Evolutionary conservation across 2,797 vertebrate species (phyloP).

Genomic region (Acanthopagrus latus): DNA sequence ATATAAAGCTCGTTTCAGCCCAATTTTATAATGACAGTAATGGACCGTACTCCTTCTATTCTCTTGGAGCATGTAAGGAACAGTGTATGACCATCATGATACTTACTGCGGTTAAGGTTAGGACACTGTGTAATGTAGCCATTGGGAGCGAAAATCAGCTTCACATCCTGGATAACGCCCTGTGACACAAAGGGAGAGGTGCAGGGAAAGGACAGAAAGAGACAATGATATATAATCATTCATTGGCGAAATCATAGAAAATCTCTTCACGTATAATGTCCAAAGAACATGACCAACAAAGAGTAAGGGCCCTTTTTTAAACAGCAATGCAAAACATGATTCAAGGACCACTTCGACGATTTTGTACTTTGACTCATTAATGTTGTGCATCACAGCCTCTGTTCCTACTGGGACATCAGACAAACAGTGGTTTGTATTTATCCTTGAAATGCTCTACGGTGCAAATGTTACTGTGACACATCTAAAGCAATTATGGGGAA

Average conservation of each 20-base stretch:
- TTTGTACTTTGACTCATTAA: not conserved
- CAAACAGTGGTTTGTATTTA: not conserved
- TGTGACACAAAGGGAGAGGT: slow-evolving; percentile 68
- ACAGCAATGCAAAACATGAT: too few relatives aligned
- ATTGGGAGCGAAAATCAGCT: slow-evolving; percentile 93
- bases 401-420: not conserved
- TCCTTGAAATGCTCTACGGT: not conserved
- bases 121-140: slow-evolving; percentile 95
- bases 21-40: slow-evolving; percentile 14
- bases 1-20: slow-evolving; percentile 26
- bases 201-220: slow-evolving; percentile 10
- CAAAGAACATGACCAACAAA: not conserved
- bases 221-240: not conserved
- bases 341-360: too few relatives aligned
- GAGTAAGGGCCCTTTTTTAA: too few relatives aligned
- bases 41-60: not conserved
- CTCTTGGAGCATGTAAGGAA: not conserved
- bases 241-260: not conserved
- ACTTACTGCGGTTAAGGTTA: slow-evolving; percentile 99
- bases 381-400: not conserved
- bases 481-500: not conserved
- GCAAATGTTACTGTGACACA: not conserved
- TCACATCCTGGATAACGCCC: slow-evolving; percentile 96
- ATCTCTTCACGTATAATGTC: not conserved
- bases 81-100: not conserved